Evolutionary conservation across 92 coral and sea anemone genomes (phyloP).

Genomic region (Actinostola sp.): DNA sequence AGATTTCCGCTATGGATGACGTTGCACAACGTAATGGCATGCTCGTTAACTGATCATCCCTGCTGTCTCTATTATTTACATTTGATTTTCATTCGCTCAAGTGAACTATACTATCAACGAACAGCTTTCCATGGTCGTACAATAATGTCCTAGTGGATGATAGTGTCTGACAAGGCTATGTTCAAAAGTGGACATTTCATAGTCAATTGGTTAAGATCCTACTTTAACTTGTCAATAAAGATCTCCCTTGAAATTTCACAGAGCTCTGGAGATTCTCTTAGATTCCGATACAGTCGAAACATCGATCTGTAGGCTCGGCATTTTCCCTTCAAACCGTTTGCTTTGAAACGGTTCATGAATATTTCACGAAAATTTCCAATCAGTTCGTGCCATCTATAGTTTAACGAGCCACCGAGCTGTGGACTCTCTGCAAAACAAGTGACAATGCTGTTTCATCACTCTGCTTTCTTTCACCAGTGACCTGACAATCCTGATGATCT

Average conservation of each 20-base stretch:
- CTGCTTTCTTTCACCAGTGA: constrained; percentile 16
- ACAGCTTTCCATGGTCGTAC: no score
- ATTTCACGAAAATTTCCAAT: neutral
- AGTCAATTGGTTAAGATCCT: constrained; percentile 8
- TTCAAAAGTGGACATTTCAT: neutral
- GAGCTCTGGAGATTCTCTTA: constrained; percentile 5
- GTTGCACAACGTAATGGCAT: constrained; percentile 4
- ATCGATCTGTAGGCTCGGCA: no score
- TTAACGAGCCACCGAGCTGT: constrained; percentile 1
- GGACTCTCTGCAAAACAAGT: constrained; percentile 17
- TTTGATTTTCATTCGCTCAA: no score
- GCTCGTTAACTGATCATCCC: neutral
- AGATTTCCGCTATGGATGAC: constrained; percentile 23
- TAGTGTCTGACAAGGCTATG: neutral
- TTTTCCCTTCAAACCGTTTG: neutral
- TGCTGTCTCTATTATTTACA: no score
- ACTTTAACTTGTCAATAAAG: constrained; percentile 24
- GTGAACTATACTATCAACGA: no score
- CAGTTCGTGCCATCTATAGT: neutral
- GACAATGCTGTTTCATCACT: constrained; percentile 34
- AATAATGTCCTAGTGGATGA: no score
- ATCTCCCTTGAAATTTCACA: constrained; percentile 21
- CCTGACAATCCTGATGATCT: neutral
- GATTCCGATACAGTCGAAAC: neutral
- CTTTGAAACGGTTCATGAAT: neutral